Evolutionary conservation across 2,797 vertebrate genomes (phyloP).

Genomic region (Crypturellus tataupa): DNA sequence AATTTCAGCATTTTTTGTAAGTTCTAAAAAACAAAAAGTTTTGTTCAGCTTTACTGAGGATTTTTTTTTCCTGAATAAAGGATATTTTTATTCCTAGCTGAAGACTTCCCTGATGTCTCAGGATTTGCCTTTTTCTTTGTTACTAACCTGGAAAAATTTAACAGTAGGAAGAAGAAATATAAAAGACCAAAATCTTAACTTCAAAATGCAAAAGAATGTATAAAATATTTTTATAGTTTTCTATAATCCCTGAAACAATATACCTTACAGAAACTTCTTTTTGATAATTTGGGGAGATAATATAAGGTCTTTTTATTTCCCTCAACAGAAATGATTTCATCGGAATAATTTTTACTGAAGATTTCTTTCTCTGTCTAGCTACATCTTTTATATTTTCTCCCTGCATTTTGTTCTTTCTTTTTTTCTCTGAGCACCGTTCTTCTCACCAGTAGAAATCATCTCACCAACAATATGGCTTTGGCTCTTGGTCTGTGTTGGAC

Average conservation of each 20-base stretch:
- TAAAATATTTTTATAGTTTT: background rate
- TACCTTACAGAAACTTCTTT: background rate
- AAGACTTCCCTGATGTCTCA: background rate
- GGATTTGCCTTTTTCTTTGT: background rate
- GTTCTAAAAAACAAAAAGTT: background rate
- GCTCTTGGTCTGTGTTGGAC: background rate
- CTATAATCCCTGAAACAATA: accelerated
- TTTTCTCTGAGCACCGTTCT: background rate
- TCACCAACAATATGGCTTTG: background rate
- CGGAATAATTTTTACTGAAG: background rate
- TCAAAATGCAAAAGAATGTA: background rate
- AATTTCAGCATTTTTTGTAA: background rate
- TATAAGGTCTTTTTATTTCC: background rate
- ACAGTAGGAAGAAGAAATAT: background rate
- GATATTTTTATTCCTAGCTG: background rate
- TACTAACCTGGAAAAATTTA: background rate
- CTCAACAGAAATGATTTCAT: background rate
- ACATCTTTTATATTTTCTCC: accelerated
- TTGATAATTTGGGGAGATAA: background rate
- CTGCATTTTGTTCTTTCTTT: background rate
- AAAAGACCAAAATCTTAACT: background rate
- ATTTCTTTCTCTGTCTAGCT: background rate
- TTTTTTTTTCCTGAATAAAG: background rate
- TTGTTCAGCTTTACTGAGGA: background rate
- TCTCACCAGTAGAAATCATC: background rate